Conservation (phyloP, 2,113 vertebrate species). For the human (Homo sapiens) region GRCh38 chr5:167905501-167906000, state of each 20-base stretch:
- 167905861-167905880: slow-evolving; percentile 94
- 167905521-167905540: neutral
- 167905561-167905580: slow-evolving; percentile 57
- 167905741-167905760: slow-evolving; percentile 91
- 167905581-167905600: slow-evolving; percentile 37
- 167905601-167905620: slow-evolving; percentile 15
- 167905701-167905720: slow-evolving; percentile 92
- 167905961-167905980: slow-evolving; percentile 92
- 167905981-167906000: slow-evolving; percentile 89
- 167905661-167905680: slow-evolving; percentile 85
- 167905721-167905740: slow-evolving; percentile 91
- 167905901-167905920: slow-evolving; percentile 92
- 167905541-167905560: neutral
- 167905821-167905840: slow-evolving; percentile 93
- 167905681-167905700: slow-evolving; percentile 87
- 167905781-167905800: slow-evolving; percentile 90
- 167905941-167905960: slow-evolving; percentile 89
- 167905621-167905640: slow-evolving; percentile 45
- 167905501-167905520: slow-evolving; percentile 18
- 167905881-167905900: slow-evolving; percentile 93
- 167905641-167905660: slow-evolving; percentile 76
- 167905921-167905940: slow-evolving; percentile 90
- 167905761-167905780: slow-evolving; percentile 91
- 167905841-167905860: slow-evolving; percentile 93
- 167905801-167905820: slow-evolving; percentile 92